phyloP scores from a whole-genome alignment of 2,888 invertebrate genomes.

The Cylloceria caligata region DNA sequence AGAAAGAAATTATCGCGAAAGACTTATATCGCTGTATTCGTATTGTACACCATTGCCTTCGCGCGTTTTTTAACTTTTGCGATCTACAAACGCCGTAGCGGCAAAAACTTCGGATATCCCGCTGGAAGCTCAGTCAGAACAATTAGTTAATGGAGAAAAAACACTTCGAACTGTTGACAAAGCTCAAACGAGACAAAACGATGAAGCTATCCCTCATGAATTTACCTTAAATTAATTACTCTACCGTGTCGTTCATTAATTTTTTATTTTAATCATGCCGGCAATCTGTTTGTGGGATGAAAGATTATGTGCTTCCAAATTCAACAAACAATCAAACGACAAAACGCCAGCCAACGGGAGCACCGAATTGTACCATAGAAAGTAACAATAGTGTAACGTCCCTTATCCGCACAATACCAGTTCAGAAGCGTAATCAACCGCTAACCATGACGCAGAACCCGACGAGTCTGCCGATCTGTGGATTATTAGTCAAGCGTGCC shows the following conservation, averaged over 20 bases:
- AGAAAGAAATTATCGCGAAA: slow-evolving; percentile 21
- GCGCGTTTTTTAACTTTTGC: background rate
- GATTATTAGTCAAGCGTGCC: slow-evolving; percentile 71
- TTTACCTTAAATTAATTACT: slow-evolving; percentile 7
- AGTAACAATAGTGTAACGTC: slow-evolving; percentile 60
- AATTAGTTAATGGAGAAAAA: slow-evolving; percentile 44
- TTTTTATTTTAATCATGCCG: slow-evolving; percentile 24
- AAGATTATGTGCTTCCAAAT: slow-evolving; percentile 12
- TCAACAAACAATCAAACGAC: slow-evolving; percentile 29
- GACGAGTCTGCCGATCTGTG: slow-evolving; percentile 66
- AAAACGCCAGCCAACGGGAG: background rate
- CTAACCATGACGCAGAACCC: slow-evolving; percentile 68
- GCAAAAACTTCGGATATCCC: slow-evolving; percentile 4
- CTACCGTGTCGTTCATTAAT: slow-evolving; percentile 21
- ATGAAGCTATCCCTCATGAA: background rate
- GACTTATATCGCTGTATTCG: slow-evolving; percentile 26
- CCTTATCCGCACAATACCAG: slow-evolving; percentile 68
- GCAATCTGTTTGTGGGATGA: slow-evolving; percentile 11
- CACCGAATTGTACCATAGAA: slow-evolving; percentile 1
- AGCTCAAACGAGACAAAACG: background rate
- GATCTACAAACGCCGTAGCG: background rate
- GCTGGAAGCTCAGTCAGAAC: slow-evolving; percentile 8
- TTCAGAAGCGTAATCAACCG: slow-evolving; percentile 70
- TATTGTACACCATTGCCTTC: slow-evolving; percentile 26
- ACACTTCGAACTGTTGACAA: slow-evolving; percentile 4